Evolutionary conservation across 2,888 invertebrate genomes (phyloP), one percentile per base, ranked within the genome.

Genomic region (Timandra comae): DNA sequence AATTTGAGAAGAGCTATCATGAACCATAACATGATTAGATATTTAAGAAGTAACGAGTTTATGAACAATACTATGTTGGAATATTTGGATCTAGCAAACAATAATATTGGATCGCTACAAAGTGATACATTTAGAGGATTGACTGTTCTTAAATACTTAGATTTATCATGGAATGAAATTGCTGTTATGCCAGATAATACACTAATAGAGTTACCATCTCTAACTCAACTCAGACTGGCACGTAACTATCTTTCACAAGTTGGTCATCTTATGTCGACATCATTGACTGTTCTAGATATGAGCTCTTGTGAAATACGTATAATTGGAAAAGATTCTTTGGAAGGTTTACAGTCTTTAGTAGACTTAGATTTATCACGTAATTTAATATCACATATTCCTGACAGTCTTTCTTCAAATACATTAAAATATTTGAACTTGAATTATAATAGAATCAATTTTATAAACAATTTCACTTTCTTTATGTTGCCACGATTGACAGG

Each of bases 91-190:
- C 62, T 93, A 22, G 91, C 92, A 0, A 82, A 86, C 25, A 93
- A 93, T 65, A 87, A 88, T 9, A 87, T 93, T 24, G 88, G 87
- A 6, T 77, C 75, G 0, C 58, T 93, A 12, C 88, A 88, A 45
- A 65, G 71, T 32, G 87, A 88, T 41, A 88, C 91, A 0, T 93
- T 93, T 61, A 72, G 73, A 27, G 87, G 87, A 7, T 58, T 93
- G 2, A 71, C 69, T 41, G 74, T 86, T 41, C 61, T 93, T 3
- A 87, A 88, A 49, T 66, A 78, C 39, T 70, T 93, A 29, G 91
- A 93, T 66, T 67, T 93, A 42, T 93, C 93, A 0, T 88, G 87
- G 66, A 93, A 93, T 64, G 89, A 89, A 63, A 86, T 93, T 33
- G 86, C 87, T 0, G 58, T 65, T 3, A 60, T 93, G 43, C 88